Evolutionary conservation across 2,113 vertebrate species (phyloP), one percentile per base, ranked within the genome.

Genomic region (Lota lota): DNA sequence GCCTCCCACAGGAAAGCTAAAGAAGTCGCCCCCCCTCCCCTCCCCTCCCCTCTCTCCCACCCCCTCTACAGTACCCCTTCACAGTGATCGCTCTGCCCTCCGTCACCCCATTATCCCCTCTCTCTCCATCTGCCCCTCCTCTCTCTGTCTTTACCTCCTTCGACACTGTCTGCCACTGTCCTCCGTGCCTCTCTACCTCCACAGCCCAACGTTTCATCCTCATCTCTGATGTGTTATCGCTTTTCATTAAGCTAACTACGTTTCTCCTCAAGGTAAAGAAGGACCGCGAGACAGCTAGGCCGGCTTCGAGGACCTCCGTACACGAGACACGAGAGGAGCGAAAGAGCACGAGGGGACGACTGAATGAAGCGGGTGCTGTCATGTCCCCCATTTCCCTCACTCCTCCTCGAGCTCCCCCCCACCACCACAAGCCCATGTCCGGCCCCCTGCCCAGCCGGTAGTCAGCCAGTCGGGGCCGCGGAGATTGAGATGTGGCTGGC

Each of bases 401-500:
- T 61, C 22, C 12, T 11, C 12, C 60, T 21, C 18, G 12, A 14
- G 5, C 18, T 17, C 18, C 28, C 61, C 73, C 24, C 47, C 56
- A 62, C 70, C 51, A n/a, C 22, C 20, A 33, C 69, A 62, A 62
- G 17, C 58, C 59, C 64, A 20, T 53, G 57, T 19, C 59, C 40
- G 22, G 59, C 53, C 2, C 68, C 50, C 67, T 67, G 57, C 69
- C 61, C 51, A 54, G 74, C 76, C 80, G 76, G 76, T 63, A 67
- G 80, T 75, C 79, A 81, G 83, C 82, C 84, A 80, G 75, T 22
- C 58, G n/a, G 58, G n/a, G 14, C 59, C 69, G 67, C 71, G 66
- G 78, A 87, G 82, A 88, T 81, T 81, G 85, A 89, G 87, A 83
- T 83, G 82, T 73, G 69, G 68, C 81, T 73, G 81, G 83, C 70